phyloP scores from a whole-genome alignment of 2,888 invertebrate genomes.

The Leucophora obtusa region DNA sequence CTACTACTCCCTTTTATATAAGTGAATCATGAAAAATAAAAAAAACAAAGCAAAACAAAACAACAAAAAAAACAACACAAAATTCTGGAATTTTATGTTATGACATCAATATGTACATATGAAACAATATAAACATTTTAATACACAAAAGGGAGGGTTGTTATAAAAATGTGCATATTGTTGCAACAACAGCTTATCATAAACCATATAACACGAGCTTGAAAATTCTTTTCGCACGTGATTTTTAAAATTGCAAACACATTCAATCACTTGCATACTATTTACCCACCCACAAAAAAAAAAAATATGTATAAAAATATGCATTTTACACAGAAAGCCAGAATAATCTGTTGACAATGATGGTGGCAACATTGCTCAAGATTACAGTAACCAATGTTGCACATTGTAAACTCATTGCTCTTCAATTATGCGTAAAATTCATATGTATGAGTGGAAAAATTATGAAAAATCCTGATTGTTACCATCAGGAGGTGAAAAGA shows the following conservation, averaged over 20 bases:
- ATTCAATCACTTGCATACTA: neutral
- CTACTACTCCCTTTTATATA: no score
- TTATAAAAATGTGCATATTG: neutral
- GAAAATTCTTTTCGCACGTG: conserved; percentile 49
- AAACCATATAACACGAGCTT: conserved; percentile 40
- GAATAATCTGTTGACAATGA: conserved; percentile 26
- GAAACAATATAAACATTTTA: neutral
- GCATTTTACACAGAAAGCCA: neutral
- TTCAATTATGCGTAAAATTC: conserved; percentile 73
- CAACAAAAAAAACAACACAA: no score
- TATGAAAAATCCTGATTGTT: neutral
- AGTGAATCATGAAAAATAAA: no score
- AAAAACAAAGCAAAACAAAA: no score
- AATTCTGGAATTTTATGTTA: no score
- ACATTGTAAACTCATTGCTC: conserved; percentile 71
- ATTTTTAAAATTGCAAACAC: conserved; percentile 5
- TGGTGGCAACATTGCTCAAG: neutral
- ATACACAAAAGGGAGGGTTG: neutral
- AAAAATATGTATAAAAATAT: neutral
- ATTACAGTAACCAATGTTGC: conserved; percentile 10
- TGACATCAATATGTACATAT: neutral
- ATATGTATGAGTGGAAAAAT: conserved; percentile 56
- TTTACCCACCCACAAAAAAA: neutral
- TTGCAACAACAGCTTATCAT: conserved; percentile 30
- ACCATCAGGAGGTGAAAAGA: neutral